Conservation (phyloP, 2,113 vertebrate genomes). For the Apaloderma vittatum region DNA sequence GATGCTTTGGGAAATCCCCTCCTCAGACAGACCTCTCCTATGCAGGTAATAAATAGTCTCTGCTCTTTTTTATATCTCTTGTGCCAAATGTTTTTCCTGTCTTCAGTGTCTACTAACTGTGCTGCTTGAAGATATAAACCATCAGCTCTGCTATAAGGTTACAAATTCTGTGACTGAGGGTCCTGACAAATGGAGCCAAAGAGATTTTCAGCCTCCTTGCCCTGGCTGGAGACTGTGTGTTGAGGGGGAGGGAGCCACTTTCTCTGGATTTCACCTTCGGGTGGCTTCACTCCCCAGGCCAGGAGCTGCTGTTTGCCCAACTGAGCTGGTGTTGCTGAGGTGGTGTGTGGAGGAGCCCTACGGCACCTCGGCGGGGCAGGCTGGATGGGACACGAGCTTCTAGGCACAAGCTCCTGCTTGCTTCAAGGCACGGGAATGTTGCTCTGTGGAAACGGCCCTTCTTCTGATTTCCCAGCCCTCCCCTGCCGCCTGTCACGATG, state of each 20-base stretch:
- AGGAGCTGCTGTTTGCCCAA: not conserved
- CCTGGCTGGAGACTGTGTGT: not conserved
- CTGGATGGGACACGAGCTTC: conserved; percentile 3
- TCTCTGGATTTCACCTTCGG: not conserved
- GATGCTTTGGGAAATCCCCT: not conserved
- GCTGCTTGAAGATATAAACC: not conserved
- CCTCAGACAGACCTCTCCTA: not conserved
- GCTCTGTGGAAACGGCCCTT: conserved; percentile 21
- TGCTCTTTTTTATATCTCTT: not conserved
- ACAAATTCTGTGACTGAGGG: not conserved
- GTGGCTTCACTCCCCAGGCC: not conserved
- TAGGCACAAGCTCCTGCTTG: conserved; percentile 71
- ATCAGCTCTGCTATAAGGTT: not conserved
- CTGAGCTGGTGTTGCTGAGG: not conserved
- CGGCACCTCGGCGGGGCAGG: not conserved
- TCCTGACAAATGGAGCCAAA: not conserved
- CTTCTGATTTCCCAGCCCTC: conserved; percentile 37
- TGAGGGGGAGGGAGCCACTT: not conserved
- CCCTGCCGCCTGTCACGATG: not conserved
- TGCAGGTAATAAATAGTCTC: not conserved
- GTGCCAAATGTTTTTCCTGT: not conserved
- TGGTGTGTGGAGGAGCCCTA: not conserved
- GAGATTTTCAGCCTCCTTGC: not conserved
- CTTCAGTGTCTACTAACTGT: not conserved
- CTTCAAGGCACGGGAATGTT: conserved; percentile 27